Evolutionary conservation across 2,113 vertebrate species (phyloP).

Genomic region (Beaufortia kweichowensis): DNA sequence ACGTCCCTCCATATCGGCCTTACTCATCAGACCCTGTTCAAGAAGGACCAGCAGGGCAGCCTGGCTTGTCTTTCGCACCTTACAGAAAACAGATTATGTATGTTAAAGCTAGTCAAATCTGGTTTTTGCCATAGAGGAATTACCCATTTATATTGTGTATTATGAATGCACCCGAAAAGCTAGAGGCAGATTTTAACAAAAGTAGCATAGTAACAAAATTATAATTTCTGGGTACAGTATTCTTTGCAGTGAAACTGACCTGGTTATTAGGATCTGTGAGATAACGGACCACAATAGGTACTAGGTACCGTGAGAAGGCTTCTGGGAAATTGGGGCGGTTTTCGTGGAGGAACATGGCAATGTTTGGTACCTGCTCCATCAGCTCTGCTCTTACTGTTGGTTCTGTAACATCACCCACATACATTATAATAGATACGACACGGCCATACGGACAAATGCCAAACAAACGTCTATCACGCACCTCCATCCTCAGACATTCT

Average conservation of each 20-base stretch:
- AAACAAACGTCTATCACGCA: conserved; percentile 59
- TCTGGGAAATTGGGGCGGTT: conserved; percentile 82
- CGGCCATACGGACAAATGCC: not conserved
- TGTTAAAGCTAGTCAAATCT: not conserved
- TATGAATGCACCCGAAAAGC: not conserved
- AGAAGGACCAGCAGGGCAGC: conserved; percentile 85
- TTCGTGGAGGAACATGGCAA: conserved; percentile 86
- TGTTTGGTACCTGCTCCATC: conserved; percentile 88
- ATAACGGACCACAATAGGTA: conserved; percentile 82
- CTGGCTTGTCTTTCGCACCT: conserved; percentile 92
- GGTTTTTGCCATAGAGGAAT: no score
- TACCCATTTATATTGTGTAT: no score
- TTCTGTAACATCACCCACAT: conserved; percentile 69
- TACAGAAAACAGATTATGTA: not conserved
- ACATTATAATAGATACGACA: not conserved
- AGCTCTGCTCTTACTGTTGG: conserved; percentile 86
- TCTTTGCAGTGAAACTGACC: conserved; percentile 64
- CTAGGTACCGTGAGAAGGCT: conserved; percentile 84
- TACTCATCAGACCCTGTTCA: conserved; percentile 86
- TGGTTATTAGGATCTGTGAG: conserved; percentile 88
- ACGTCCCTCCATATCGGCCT: conserved; percentile 84
- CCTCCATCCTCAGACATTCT: conserved; percentile 91
- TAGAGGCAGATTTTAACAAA: not conserved
- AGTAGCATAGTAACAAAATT: no score
- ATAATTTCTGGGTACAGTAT: not conserved